Conservation (phyloP, 2,888 invertebrate species). For the Dolichomitus sp. region DNA sequence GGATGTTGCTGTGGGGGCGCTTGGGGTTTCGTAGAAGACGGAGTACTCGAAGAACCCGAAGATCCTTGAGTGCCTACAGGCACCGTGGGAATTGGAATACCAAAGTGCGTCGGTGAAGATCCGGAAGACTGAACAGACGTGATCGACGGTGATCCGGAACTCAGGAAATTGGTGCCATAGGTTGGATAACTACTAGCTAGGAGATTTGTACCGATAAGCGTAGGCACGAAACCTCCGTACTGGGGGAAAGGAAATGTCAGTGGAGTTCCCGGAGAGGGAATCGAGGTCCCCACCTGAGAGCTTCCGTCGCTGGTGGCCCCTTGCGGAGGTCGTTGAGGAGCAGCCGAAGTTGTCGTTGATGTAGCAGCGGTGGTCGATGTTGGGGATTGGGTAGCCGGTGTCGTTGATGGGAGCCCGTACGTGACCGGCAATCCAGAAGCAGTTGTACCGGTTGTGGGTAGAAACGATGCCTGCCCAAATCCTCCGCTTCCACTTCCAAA, state of each 20-base stretch:
- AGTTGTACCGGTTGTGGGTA: conserved; percentile 68
- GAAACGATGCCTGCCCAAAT: conserved; percentile 73
- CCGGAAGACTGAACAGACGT: conserved; percentile 70
- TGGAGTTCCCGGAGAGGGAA: conserved; percentile 65
- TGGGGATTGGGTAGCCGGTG: conserved; percentile 64
- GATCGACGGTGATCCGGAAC: conserved; percentile 40
- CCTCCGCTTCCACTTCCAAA: conserved; percentile 62
- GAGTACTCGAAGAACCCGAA: conserved; percentile 49
- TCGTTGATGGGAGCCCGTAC: conserved; percentile 48
- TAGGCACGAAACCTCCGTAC: conserved; percentile 80
- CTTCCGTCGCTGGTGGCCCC: conserved; percentile 67
- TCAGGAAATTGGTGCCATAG: conserved; percentile 67
- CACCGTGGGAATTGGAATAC: conserved; percentile 78
- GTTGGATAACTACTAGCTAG: conserved; percentile 70
- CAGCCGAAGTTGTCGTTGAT: conserved; percentile 53
- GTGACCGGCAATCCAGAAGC: conserved; percentile 60
- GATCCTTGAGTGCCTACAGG: conserved; percentile 69
- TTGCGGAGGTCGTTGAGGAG: conserved; percentile 65
- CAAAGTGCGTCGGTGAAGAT: conserved; percentile 80
- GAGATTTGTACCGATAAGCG: conserved; percentile 73
- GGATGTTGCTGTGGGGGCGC: conserved; percentile 15
- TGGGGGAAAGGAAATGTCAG: conserved; percentile 69
- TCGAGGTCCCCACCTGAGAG: conserved; percentile 66
- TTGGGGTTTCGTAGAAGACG: conserved; percentile 55
- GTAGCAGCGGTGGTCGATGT: conserved; percentile 66